Evolutionary conservation across 2,888 invertebrate species (phyloP).

Genomic region (Eristalinus aeneus): DNA sequence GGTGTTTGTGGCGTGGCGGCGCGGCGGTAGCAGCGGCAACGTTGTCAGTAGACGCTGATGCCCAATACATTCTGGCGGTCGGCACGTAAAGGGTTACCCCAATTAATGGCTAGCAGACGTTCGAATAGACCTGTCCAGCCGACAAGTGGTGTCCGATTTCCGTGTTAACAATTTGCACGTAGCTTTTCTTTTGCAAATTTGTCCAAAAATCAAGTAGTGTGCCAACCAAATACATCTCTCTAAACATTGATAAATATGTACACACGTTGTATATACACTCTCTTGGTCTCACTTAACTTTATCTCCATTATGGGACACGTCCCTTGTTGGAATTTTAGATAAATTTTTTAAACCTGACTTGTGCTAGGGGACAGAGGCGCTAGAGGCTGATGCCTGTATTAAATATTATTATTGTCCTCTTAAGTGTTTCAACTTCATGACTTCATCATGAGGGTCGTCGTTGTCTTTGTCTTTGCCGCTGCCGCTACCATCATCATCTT

Average conservation of each 20-base stretch:
- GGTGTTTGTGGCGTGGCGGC: neutral
- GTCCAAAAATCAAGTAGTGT: neutral
- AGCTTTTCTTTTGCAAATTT: conserved; percentile 37
- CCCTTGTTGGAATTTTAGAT: conserved; percentile 55
- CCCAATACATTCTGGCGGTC: conserved; percentile 22
- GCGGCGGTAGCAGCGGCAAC: neutral
- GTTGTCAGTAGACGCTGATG: conserved; percentile 25
- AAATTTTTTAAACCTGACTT: conserved; percentile 40
- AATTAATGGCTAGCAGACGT: conserved; percentile 10
- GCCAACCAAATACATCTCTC: neutral
- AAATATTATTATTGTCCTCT: conserved; percentile 70
- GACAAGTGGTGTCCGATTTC: conserved; percentile 39
- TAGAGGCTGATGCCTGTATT: conserved; percentile 45
- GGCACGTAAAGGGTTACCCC: conserved; percentile 25
- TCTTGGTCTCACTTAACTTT: conserved; percentile 46
- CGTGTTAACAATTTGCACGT: conserved; percentile 27
- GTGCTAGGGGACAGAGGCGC: conserved; percentile 31
- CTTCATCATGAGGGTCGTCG: conserved; percentile 68
- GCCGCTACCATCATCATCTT: neutral
- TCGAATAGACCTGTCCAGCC: neutral
- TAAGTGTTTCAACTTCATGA: conserved; percentile 71
- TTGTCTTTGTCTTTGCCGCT: conserved; percentile 35
- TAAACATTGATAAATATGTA: neutral
- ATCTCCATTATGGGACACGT: conserved; percentile 62
- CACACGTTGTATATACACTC: neutral